A percentile compares a stretch with the other conserved stretches of the same genome.
phyloP scores from a whole-genome alignment of 2,888 invertebrate species.

The Rhaphigaster nebulosa region DNA sequence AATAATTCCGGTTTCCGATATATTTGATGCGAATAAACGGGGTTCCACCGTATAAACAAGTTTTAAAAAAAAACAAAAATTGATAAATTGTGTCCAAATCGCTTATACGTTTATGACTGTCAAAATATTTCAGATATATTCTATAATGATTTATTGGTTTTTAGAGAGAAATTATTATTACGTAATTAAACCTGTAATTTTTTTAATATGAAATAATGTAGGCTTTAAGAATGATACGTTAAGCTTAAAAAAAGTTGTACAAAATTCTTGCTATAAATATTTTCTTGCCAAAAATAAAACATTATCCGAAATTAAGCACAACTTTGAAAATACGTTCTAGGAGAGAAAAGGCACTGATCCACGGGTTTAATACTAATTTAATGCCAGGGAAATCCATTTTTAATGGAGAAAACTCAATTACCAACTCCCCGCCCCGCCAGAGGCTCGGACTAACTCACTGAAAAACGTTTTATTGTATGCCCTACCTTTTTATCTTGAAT shows the following conservation, averaged over 20 bases:
- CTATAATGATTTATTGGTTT: too few relatives aligned
- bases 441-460: not conserved
- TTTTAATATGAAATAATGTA: too few relatives aligned
- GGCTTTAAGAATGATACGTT: too few relatives aligned
- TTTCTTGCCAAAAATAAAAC: not conserved
- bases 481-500: slow-evolving; percentile 25
- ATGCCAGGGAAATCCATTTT: slow-evolving; percentile 23
- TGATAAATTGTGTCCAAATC: too few relatives aligned
- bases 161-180: too few relatives aligned
- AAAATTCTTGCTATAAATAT: not conserved
- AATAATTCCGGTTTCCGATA: too few relatives aligned
- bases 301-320: not conserved
- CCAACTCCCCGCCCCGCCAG: not conserved
- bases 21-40: too few relatives aligned
- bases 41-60: too few relatives aligned
- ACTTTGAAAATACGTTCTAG: not conserved
- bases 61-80: too few relatives aligned
- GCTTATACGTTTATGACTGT: too few relatives aligned
- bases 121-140: too few relatives aligned
- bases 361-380: slow-evolving; percentile 24
- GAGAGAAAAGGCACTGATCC: not conserved
- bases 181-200: too few relatives aligned
- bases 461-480: slow-evolving; percentile 31
- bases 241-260: not conserved
- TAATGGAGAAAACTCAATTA: slow-evolving; percentile 31